phyloP scores from a whole-genome alignment of 92 coral and sea anemone genomes.

The Parazoanthus swiftii region DNA sequence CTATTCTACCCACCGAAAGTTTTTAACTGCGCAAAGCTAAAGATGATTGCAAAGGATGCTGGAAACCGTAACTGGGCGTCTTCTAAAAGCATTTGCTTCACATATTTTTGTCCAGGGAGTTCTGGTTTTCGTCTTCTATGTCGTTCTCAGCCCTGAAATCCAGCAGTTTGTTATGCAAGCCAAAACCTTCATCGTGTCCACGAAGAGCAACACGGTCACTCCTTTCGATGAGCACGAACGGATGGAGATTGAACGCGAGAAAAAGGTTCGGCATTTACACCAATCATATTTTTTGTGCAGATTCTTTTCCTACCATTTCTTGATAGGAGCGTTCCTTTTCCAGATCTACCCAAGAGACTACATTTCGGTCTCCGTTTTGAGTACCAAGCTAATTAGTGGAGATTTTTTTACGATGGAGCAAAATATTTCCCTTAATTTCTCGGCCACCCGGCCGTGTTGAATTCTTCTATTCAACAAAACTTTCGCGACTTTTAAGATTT shows the following conservation, averaged over 20 bases:
- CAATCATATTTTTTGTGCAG: not conserved
- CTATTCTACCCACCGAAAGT: no score
- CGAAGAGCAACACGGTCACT: constrained; percentile 41
- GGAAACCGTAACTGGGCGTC: not conserved
- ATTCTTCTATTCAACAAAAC: not conserved
- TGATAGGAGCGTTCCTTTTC: no score
- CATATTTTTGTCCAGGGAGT: constrained; percentile 48
- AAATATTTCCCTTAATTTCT: no score
- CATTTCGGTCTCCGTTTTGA: not conserved
- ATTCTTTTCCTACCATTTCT: no score
- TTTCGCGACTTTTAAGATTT: not conserved
- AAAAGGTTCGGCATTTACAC: constrained; percentile 8
- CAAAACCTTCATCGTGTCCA: constrained; percentile 25
- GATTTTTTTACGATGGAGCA: no score
- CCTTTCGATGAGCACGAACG: constrained; percentile 66
- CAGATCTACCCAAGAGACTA: not conserved
- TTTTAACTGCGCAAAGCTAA: no score
- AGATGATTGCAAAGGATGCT: not conserved
- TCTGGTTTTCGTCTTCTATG: constrained; percentile 59
- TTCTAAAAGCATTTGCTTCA: not conserved
- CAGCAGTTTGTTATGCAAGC: constrained; percentile 38
- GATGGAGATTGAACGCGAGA: constrained; percentile 63
- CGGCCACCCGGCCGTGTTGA: no score
- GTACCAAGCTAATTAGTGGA: no score
- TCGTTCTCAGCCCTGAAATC: constrained; percentile 56